Base-by-base conservation (phyloP, 2,113 vertebrate genomes). In the Thunnus thynnus region DNA sequence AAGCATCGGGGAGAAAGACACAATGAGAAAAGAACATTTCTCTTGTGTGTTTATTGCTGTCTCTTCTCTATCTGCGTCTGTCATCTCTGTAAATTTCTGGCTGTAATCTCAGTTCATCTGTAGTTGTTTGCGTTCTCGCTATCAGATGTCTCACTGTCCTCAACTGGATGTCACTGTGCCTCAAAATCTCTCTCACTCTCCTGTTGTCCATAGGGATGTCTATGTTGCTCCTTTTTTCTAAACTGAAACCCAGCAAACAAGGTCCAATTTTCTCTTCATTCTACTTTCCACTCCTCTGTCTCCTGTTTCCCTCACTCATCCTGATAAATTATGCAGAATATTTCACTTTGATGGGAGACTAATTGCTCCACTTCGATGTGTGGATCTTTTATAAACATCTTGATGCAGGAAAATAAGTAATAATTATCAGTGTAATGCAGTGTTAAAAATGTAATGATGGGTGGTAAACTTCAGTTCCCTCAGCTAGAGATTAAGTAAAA, bases 241-340 rank as follows among this genome's bases (percentile, higher is more conserved):
- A 13, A 68, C 46, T 62, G 67, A 83, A 83, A 83, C 55, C 60
- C 36, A 5, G 50, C 17, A 60, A 83, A 78, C 32, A 69, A 83
- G 82, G 70, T 69, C 46, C 61, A 78, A 13, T 82, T 72, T 68
- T 61, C 0, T n/a, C 41, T 47, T 61, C 52, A 36, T 41, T 2
- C 50, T 70, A 16, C 36, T 70, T 58, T 72, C 32, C 54, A 47
- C 71, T 82, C 55, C 48, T 81, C 72, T 50, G 22, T 55, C 51
- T 84, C 51, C 56, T 36, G 16, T 48, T 72, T 70, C 52, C n/a
- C 68, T 77, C 77, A n/a, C 55, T 83, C 61, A 22, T 74, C 32
- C 30, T 72, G 52, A 86, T 89, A 61, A 90, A 88, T 90, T 84
- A 91, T 90, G 86, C 84, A 87, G 68, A 54, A 30, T 58, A 55